phyloP scores from a whole-genome alignment of 92 coral and sea anemone genomes.

The Zoanthus sansibaricus region DNA sequence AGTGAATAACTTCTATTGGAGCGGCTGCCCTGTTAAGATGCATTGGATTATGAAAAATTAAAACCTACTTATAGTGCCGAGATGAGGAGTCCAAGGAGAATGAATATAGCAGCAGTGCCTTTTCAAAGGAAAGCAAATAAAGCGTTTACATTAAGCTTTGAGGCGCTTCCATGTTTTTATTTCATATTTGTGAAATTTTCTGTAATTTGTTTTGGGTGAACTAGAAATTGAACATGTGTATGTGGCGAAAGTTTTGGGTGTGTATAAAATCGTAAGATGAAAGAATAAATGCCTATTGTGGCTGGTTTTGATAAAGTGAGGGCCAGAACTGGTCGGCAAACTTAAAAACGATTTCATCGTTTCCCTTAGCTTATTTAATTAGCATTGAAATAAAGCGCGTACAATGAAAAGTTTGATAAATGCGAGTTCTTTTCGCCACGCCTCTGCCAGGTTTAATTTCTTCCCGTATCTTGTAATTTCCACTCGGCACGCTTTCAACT shows the following conservation, averaged over 20 bases:
- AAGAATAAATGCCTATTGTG: constrained; percentile 54
- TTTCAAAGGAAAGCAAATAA: constrained; percentile 45
- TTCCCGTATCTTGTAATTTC: constrained; percentile 57
- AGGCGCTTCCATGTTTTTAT: constrained; percentile 19
- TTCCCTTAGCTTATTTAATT: constrained; percentile 91
- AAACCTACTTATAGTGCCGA: constrained; percentile 69
- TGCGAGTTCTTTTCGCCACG: constrained; percentile 84
- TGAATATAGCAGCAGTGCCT: constrained; percentile 29
- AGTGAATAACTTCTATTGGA: constrained; percentile 72
- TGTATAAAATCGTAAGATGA: constrained; percentile 32
- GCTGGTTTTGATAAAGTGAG: constrained; percentile 61
- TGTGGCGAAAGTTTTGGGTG: constrained; percentile 33
- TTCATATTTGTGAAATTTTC: constrained; percentile 30
- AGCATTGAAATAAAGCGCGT: constrained; percentile 85
- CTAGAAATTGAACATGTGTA: background rate
- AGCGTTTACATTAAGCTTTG: constrained; percentile 38
- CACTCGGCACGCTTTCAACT: constrained; percentile 59
- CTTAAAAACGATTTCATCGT: constrained; percentile 73
- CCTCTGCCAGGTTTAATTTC: constrained; percentile 70
- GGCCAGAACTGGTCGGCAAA: constrained; percentile 74
- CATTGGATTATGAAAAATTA: constrained; percentile 79
- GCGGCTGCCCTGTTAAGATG: constrained; percentile 76
- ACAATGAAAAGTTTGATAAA: constrained; percentile 84
- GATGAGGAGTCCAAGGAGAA: constrained; percentile 47
- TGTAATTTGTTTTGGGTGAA: background rate